Conservation (phyloP, 1,140 invertebrate species). For the Planococcus citri region DNA sequence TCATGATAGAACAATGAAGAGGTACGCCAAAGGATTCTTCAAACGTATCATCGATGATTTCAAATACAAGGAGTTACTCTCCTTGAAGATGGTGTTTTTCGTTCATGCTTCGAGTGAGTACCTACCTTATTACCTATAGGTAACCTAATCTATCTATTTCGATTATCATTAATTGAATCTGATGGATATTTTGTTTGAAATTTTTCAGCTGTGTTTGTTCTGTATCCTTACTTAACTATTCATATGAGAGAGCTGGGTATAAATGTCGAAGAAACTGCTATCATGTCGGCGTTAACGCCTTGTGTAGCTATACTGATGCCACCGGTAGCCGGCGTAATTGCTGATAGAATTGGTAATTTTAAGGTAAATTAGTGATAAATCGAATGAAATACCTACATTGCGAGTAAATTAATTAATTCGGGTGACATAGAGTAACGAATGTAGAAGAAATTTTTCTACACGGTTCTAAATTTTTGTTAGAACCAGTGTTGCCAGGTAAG, state of each 20-base stretch:
- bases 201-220: conserved; percentile 51
- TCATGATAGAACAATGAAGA: conserved; percentile 24
- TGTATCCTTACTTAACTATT: conserved; percentile 73
- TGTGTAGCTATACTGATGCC: conserved; percentile 64
- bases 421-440: no score
- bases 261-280: conserved; percentile 68
- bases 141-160: no score
- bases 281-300: conserved; percentile 70
- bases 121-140: conserved; percentile 8
- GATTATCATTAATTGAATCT: neutral
- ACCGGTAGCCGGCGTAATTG: conserved; percentile 58
- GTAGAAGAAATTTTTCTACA: no score
- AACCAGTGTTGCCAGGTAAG: no score
- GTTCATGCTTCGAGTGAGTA: conserved; percentile 63
- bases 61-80: conserved; percentile 53
- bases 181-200: neutral
- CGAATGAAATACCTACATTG: no score
- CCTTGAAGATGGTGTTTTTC: conserved; percentile 61
- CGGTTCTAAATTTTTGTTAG: no score
- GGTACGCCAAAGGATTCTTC: conserved; percentile 41
- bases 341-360: conserved; percentile 68
- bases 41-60: conserved; percentile 53
- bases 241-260: conserved; percentile 75
- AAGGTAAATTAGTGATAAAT: conserved; percentile 40
- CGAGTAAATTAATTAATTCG: no score